Percentiles rank a stretch among this genome's conserved stretches.
Evolutionary conservation across 2,888 invertebrate genomes (phyloP).

Genomic region (Lithosia quadra): DNA sequence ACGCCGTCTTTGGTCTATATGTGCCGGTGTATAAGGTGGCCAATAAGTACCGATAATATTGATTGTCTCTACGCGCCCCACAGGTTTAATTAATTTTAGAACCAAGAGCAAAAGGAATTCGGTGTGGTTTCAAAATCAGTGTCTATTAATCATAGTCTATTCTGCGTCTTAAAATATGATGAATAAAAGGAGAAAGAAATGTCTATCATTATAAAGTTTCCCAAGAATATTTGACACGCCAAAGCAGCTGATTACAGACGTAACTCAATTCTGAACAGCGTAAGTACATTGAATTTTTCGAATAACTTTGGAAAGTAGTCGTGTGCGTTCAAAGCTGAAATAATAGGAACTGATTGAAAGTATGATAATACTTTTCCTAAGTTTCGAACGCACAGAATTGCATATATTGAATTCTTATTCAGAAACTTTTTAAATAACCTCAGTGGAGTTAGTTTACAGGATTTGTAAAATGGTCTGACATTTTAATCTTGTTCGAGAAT

Average conservation of each 20-base stretch:
- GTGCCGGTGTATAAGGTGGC: no score
- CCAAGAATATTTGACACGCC: constrained; percentile 4
- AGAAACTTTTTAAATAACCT: constrained; percentile 17
- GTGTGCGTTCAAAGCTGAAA: constrained; percentile 26
- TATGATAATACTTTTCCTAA: constrained; percentile 24
- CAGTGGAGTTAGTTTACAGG: constrained; percentile 16
- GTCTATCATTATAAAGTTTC: constrained; percentile 4
- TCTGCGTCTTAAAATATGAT: neutral
- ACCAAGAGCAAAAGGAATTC: neutral
- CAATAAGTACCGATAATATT: no score
- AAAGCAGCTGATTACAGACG: constrained; percentile 11
- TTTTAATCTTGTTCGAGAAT: constrained; percentile 18
- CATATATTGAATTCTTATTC: constrained; percentile 22
- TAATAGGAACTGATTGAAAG: constrained; percentile 34
- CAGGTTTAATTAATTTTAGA: neutral
- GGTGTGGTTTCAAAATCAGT: neutral
- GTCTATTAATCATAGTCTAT: neutral
- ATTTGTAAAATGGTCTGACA: constrained; percentile 17
- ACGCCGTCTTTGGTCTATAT: no score
- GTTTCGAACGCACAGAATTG: constrained; percentile 17
- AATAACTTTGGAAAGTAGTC: constrained; percentile 23
- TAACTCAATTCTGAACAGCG: constrained; percentile 26
- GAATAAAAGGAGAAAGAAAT: neutral
- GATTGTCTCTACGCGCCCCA: no score
- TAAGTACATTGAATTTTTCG: constrained; percentile 27